Evolutionary conservation across 2,113 vertebrate genomes (phyloP).

Genomic region (Lophius piscatorius): DNA sequence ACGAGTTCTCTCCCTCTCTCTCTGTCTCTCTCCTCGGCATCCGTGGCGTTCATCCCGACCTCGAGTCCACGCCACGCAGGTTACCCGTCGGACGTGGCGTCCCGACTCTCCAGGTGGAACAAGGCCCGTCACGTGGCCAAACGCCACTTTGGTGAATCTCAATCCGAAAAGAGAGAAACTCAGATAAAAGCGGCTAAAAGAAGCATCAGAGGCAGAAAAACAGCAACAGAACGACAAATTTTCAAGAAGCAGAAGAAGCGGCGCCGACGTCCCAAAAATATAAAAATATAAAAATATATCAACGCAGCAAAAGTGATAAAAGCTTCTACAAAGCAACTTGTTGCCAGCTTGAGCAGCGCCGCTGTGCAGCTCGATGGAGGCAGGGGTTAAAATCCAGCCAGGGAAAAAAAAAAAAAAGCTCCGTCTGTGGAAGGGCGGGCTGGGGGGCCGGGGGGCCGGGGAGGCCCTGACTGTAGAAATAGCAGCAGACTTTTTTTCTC

Average conservation of each 20-base stretch:
- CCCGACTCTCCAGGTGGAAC: constrained; percentile 54
- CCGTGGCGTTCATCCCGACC: constrained; percentile 49
- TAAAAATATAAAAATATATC: constrained; percentile 53
- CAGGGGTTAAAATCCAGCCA: constrained; percentile 83
- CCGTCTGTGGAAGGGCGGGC: constrained; percentile 85
- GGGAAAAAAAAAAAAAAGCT: constrained; percentile 68
- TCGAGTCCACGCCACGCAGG: constrained; percentile 32
- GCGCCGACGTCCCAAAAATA: constrained; percentile 34
- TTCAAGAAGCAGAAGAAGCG: constrained; percentile 12
- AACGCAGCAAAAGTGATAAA: constrained; percentile 45
- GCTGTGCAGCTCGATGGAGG: constrained; percentile 74
- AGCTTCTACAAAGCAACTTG: constrained; percentile 69
- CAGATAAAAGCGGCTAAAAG: constrained; percentile 17
- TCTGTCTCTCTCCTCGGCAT: constrained; percentile 47
- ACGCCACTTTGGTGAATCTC: constrained; percentile 39
- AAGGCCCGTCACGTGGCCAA: constrained; percentile 52
- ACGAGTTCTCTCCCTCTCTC: too few relatives aligned
- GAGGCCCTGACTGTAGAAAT: constrained; percentile 89
- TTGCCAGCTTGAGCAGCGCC: constrained; percentile 77
- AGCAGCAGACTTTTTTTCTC: constrained; percentile 71
- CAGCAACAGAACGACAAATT: constrained; percentile 14
- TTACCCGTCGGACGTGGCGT: constrained; percentile 55
- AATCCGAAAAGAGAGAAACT: constrained; percentile 39
- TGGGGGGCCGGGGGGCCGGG: constrained; percentile 62
- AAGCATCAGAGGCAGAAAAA: background rate